Conservation (phyloP, 2,797 vertebrate species). For the Cyprinella venusta region DNA sequence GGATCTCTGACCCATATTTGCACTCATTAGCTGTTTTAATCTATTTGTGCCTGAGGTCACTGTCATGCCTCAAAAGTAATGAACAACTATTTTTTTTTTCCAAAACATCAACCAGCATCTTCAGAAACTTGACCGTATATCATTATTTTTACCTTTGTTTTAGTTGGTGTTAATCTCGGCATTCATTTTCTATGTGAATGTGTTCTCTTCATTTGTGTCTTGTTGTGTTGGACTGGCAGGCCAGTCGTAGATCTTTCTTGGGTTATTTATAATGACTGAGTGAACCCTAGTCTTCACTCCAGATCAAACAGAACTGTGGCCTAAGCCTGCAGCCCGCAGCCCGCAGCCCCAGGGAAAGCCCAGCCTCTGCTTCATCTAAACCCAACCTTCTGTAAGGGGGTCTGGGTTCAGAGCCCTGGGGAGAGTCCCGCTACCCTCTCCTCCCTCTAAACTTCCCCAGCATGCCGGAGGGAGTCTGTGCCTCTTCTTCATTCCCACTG, state of each 20-base stretch:
- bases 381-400: conserved; percentile 36
- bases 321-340: conserved; percentile 73
- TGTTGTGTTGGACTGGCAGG: conserved; percentile 71
- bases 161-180: not conserved
- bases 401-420: conserved; percentile 37
- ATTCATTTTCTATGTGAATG: conserved; percentile 36
- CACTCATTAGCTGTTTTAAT: conserved; percentile 6
- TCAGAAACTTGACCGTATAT: not conserved
- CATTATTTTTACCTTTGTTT: not conserved
- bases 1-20: not conserved
- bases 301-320: conserved; percentile 73
- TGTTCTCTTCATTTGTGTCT: conserved; percentile 36
- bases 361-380: conserved; percentile 54
- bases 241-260: conserved; percentile 56
- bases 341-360: conserved; percentile 72
- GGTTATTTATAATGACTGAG: conserved; percentile 65
- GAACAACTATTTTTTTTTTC: conserved; percentile 13
- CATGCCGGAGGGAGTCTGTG: conserved; percentile 44
- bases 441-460: conserved; percentile 48
- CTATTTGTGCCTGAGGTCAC: conserved; percentile 20
- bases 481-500: conserved; percentile 36
- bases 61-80: conserved; percentile 11
- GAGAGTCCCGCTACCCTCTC: conserved; percentile 52
- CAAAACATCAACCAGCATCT: not conserved
- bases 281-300: conserved; percentile 70